Evolutionary conservation across 2,113 vertebrate species (phyloP), one percentile per base, ranked within the genome.

Genomic region (Gymnogyps californianus): DNA sequence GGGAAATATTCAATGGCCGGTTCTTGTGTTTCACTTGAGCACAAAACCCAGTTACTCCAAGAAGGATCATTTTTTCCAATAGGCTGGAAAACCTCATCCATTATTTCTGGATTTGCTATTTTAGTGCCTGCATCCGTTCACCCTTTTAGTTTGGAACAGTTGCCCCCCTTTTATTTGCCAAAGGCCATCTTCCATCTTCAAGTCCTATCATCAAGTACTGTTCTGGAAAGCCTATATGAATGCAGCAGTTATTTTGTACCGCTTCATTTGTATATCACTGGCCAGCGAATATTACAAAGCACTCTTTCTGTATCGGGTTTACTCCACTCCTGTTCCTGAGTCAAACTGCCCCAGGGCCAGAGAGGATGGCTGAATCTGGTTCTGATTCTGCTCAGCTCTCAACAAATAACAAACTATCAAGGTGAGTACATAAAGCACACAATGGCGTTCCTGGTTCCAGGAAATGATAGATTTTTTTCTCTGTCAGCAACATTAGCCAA

Each of bases 311-410:
- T 13, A 17, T 32, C 10, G 7, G 47, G 21, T 47, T 93, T 83
- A n/a, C 52, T 90, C 57, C 34, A 13, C 28, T 76, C 49, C 47
- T 61, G 52, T 16, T 82, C 67, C 70, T 25, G 9, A 85, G 36
- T 85, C 28, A 85, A 90, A 88, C 84, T 91, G 81, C 70, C 74
- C 58, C 24, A 59, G 44, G 58, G 78, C 44, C 34, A 87, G 84
- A 55, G 40, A 57, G 34, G 16, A 67, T 61, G 52, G 40, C 49
- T 67, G 84, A 91, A 80, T 67, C 44, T 75, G 96, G 71, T 91
- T 77, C 58, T 87, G 59, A 94, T 95, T 91, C 91, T 64, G 32
- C 57, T 87, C 25, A 78, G 69, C 26, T 87, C 74, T 94, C 65
- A 69, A 49, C 21, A 79, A 93, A 79, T 54, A 92, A 59, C 67